Evolutionary conservation across 2,888 invertebrate species (phyloP).

Genomic region (Meghimatium bilineatum): DNA sequence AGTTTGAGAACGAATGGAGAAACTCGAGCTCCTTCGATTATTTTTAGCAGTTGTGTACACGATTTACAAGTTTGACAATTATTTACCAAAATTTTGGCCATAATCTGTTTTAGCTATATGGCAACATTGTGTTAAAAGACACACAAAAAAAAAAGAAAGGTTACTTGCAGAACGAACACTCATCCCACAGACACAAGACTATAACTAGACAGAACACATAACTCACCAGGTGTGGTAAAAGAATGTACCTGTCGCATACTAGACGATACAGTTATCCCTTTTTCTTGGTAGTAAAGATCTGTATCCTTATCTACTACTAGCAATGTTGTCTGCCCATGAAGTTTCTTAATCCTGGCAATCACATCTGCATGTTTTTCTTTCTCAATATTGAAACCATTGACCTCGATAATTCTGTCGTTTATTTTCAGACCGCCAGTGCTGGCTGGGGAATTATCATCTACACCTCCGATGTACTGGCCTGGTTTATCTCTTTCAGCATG

Average conservation of each 20-base stretch:
- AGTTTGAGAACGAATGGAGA: too few species aligned
- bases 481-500: constrained; percentile 96
- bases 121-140: too few species aligned
- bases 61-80: too few species aligned
- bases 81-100: too few species aligned
- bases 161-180: too few species aligned
- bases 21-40: too few species aligned
- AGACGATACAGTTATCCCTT: constrained; percentile 74
- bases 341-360: constrained; percentile 92
- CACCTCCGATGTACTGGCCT: constrained; percentile 96
- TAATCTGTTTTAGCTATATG: too few species aligned
- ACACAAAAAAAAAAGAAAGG: too few species aligned
- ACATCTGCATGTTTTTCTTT: constrained; percentile 91
- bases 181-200: too few species aligned
- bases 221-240: constrained; percentile 32
- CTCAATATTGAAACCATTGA: constrained; percentile 92
- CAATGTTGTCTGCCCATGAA: constrained; percentile 88
- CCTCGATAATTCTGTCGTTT: constrained; percentile 87
- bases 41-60: too few species aligned
- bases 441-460: constrained; percentile 83
- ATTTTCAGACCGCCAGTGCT: constrained; percentile 83
- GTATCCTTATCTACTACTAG: constrained; percentile 88
- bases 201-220: not conserved
- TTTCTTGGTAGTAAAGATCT: constrained; percentile 84
- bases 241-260: constrained; percentile 57